These are phyloP conservation scores for Myanophis thanlyinensis DNA, from an alignment of 2,113 vertebrate genomes.

Conservation along the genomic window DNA sequence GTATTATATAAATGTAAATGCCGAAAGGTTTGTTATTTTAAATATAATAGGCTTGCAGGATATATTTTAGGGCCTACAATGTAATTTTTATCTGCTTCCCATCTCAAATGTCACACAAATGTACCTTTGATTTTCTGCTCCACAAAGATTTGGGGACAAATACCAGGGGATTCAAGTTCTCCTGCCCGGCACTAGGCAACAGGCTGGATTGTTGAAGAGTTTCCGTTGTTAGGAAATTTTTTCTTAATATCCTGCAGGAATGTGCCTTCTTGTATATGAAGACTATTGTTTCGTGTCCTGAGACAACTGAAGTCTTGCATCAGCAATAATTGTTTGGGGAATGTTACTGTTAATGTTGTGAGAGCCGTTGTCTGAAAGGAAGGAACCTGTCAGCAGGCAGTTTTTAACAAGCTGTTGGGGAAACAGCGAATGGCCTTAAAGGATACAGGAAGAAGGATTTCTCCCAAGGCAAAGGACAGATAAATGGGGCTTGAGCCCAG, in stretches of 20 bases:
- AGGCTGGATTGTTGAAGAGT: not conserved
- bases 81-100: not conserved
- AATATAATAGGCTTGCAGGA: not conserved
- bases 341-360: not conserved
- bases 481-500: not conserved
- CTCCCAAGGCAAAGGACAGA: not conserved
- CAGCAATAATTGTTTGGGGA: not conserved
- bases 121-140: not conserved
- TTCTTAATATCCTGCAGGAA: not conserved
- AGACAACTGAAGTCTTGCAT: not conserved
- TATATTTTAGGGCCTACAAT: not conserved
- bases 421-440: not conserved
- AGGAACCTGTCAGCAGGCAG: not conserved
- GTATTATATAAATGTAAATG: not conserved
- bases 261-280: not conserved
- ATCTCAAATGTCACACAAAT: not conserved
- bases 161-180: not conserved
- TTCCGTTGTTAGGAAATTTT: not conserved
- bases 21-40: not conserved
- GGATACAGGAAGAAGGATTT: not conserved
- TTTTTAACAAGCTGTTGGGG: not conserved
- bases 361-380: not conserved
- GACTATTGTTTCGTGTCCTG: not conserved
- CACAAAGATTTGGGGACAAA: not conserved
- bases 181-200: not conserved